These are phyloP conservation scores for Matsumurasca onukii DNA, from an alignment of 1,140 invertebrate species.

Conservation along the genomic window DNA sequence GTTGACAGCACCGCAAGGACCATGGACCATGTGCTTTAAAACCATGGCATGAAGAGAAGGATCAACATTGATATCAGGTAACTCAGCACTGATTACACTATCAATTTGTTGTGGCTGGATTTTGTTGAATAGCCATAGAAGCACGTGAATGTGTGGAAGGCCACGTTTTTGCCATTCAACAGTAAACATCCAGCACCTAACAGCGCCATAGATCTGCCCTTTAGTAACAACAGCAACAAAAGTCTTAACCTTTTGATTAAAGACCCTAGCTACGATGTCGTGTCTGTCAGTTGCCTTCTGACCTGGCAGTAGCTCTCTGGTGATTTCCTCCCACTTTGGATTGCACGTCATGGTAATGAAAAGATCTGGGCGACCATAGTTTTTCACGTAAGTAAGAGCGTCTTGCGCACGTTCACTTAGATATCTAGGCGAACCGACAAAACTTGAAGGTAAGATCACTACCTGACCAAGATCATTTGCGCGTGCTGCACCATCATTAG, in stretches of 20 bases:
- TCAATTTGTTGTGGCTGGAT: conserved; percentile 10
- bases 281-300: conserved; percentile 34
- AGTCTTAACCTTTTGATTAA: conserved; percentile 49
- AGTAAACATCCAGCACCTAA: conserved; percentile 46
- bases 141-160: conserved; percentile 46
- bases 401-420: conserved; percentile 48
- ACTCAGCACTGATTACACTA: conserved; percentile 39
- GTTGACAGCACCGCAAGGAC: conserved; percentile 41
- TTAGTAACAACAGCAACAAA: conserved; percentile 46
- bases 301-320: conserved; percentile 3
- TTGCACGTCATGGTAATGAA: conserved; percentile 39
- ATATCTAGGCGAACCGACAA: conserved; percentile 48
- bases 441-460: conserved; percentile 50
- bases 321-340: conserved; percentile 35
- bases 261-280: conserved; percentile 45
- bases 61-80: conserved; percentile 42
- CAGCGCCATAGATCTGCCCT: conserved; percentile 43
- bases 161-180: conserved; percentile 54
- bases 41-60: conserved; percentile 37
- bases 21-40: conserved; percentile 45
- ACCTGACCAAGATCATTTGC: conserved; percentile 32
- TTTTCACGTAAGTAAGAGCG: conserved; percentile 37
- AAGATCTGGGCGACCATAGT: conserved; percentile 34
- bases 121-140: conserved; percentile 21
- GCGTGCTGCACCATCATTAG: conserved; percentile 28